Evolutionary conservation across 2,888 invertebrate genomes (phyloP), one percentile per base, ranked within the genome.

Genomic region (Craniophora ligustri): DNA sequence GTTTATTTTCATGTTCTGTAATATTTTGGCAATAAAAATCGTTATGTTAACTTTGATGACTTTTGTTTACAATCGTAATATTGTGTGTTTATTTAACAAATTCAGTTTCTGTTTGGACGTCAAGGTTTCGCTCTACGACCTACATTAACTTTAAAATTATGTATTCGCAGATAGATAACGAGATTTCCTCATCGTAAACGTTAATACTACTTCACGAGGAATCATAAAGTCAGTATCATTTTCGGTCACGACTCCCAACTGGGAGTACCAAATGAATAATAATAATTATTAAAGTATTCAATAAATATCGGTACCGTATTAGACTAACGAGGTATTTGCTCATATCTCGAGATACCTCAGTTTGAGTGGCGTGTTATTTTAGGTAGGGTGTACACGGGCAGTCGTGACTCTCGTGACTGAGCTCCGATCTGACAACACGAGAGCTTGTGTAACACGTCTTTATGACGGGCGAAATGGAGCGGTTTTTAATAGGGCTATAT

Each of bases 371-470:
- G 57, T 59, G 64, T 71, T 72, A 69, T 59, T 72, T 75, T 67
- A 75, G 56, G 59, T 58, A 48, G 66, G 57, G 55, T 62, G 62
- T 65, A 73, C 79, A 76, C 76, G 74, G 70, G 56, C 69, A 79
- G 47, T 85, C 85, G 85, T 85, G 85, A 79, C 74, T 80, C 78
- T 81, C 82, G 83, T 82, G 83, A 79, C 77, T 82, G 71, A 55
- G 51, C 76, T 51, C 63, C 63, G 71, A 84, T 84, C 81, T 77
- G 79, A 75, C 78, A 83, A 81, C 78, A 74, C 64, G 64, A 57
- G 36, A 44, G 55, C 50, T 75, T 70, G 72, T 67, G 71, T 73
- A 76, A 77, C 70, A 77, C 74, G 73, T 81, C 79, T 76, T 84
- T 77, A 79, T 75, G 68, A 69, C 62, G 66, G 60, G 72, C 69